Percentiles rank a stretch among this genome's conserved stretches.
Evolutionary conservation across 2,888 invertebrate species (phyloP).

Genomic region (Oscheius onirici): DNA sequence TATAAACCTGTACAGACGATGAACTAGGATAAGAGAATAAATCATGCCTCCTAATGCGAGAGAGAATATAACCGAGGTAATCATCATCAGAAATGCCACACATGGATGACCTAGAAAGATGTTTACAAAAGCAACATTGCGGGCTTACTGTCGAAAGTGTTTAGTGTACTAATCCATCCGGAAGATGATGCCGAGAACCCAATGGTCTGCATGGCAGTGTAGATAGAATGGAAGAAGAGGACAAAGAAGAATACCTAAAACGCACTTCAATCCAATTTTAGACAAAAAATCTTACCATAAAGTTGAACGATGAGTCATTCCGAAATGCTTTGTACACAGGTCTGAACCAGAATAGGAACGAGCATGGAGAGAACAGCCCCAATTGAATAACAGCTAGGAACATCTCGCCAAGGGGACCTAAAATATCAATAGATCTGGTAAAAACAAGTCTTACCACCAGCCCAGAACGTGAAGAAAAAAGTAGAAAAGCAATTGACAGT

Average conservation of each 20-base stretch:
- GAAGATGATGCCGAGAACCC: conserved; percentile 78
- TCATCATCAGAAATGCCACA: conserved; percentile 73
- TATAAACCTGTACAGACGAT: conserved; percentile 75
- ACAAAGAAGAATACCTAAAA: conserved; percentile 88
- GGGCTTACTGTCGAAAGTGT: no score
- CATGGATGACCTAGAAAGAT: conserved; percentile 58
- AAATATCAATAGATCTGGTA: background rate
- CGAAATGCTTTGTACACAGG: conserved; percentile 90
- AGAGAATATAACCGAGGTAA: conserved; percentile 74
- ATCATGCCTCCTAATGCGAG: conserved; percentile 72
- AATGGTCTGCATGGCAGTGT: conserved; percentile 81
- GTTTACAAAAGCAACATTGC: no score
- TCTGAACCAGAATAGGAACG: conserved; percentile 98
- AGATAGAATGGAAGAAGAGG: conserved; percentile 79
- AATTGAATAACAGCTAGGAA: conserved; percentile 89
- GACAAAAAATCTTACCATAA: background rate
- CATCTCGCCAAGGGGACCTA: conserved; percentile 77
- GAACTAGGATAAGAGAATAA: conserved; percentile 80
- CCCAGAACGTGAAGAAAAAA: conserved; percentile 80
- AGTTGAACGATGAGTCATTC: conserved; percentile 91
- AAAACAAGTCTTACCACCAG: conserved; percentile 39
- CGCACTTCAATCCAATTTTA: no score
- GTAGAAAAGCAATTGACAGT: conserved; percentile 87
- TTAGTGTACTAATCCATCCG: conserved; percentile 53
- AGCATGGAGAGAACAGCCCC: conserved; percentile 90